A percentile compares a stretch with the other conserved stretches of the same genome.
Conservation (phyloP, 1,140 invertebrate genomes). For the Drosophila teissieri region DNA sequence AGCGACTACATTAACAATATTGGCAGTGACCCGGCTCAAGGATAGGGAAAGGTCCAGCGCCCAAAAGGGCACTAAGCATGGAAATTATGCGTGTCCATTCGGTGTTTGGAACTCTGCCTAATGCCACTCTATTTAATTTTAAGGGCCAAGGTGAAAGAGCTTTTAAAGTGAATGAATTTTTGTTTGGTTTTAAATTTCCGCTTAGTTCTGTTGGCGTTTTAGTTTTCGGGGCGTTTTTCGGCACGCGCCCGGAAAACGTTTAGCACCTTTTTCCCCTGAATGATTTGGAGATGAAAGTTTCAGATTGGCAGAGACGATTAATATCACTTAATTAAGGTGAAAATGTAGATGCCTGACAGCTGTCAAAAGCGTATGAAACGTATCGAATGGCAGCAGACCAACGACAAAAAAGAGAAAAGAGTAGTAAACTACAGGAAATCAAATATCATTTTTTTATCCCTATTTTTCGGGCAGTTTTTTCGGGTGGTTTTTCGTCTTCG, state of each 20-base stretch:
- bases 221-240: slow-evolving; percentile 22
- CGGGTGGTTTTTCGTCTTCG: slow-evolving; percentile 28
- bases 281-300: slow-evolving; percentile 34
- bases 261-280: slow-evolving; percentile 29
- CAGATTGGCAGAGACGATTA: slow-evolving; percentile 66
- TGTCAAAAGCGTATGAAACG: slow-evolving; percentile 63
- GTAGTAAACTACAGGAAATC: slow-evolving; percentile 48
- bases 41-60: slow-evolving; percentile 41
- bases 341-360: slow-evolving; percentile 76
- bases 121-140: slow-evolving; percentile 29
- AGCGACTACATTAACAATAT: slow-evolving; percentile 79
- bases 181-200: slow-evolving; percentile 30
- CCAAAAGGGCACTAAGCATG: slow-evolving; percentile 66
- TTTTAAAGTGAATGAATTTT: slow-evolving; percentile 71
- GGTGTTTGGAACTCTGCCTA: slow-evolving; percentile 5
- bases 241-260: slow-evolving; percentile 32
- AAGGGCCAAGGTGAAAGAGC: slow-evolving; percentile 65
- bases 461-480: slow-evolving; percentile 39
- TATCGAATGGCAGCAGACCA: slow-evolving; percentile 60
- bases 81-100: slow-evolving; percentile 73
- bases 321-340: slow-evolving; percentile 84
- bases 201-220: neutral
- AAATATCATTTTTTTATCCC: slow-evolving; percentile 55
- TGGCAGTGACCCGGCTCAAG: slow-evolving; percentile 47
- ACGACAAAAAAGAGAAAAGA: slow-evolving; percentile 23